phyloP scores from a whole-genome alignment of 2,113 vertebrate genomes.

The Atherinomorus stipes region DNA sequence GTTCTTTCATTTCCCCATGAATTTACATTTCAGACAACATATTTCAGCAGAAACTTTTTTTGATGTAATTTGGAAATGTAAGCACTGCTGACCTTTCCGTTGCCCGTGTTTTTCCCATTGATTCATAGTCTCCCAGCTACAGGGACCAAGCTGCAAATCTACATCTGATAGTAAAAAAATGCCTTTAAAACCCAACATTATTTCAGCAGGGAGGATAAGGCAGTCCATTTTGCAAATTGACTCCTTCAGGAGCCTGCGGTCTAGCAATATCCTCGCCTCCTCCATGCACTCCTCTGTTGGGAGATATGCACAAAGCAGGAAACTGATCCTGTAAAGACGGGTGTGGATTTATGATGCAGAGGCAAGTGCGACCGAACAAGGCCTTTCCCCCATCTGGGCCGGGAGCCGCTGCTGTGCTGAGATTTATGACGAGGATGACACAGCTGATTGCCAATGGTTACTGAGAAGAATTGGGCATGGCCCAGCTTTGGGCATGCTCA shows the following conservation, averaged over 20 bases:
- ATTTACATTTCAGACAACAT: too few relatives aligned
- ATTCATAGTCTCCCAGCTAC: slow-evolving; percentile 12
- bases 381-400: slow-evolving; percentile 71
- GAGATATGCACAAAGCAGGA: slow-evolving; percentile 63
- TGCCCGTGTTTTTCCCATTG: slow-evolving; percentile 27
- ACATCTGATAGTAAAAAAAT: slow-evolving; percentile 44
- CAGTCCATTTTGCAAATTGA: slow-evolving; percentile 70
- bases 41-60: too few relatives aligned
- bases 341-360: slow-evolving; percentile 75
- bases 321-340: slow-evolving; percentile 62
- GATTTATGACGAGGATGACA: slow-evolving; percentile 82
- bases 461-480: slow-evolving; percentile 77
- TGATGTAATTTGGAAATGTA: not conserved
- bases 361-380: slow-evolving; percentile 66
- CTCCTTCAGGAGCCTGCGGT: slow-evolving; percentile 64
- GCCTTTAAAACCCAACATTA: slow-evolving; percentile 51
- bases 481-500: slow-evolving; percentile 42
- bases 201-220: slow-evolving; percentile 61
- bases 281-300: slow-evolving; percentile 45
- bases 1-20: too few relatives aligned
- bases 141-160: slow-evolving; percentile 34
- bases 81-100: not conserved
- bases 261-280: slow-evolving; percentile 55
- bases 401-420: slow-evolving; percentile 59
- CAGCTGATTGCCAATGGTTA: slow-evolving; percentile 79